These are phyloP conservation scores for Paelopatides confundens DNA, from an alignment of 53 echinoderm and acorn worm genomes.

Conservation along the genomic window DNA sequence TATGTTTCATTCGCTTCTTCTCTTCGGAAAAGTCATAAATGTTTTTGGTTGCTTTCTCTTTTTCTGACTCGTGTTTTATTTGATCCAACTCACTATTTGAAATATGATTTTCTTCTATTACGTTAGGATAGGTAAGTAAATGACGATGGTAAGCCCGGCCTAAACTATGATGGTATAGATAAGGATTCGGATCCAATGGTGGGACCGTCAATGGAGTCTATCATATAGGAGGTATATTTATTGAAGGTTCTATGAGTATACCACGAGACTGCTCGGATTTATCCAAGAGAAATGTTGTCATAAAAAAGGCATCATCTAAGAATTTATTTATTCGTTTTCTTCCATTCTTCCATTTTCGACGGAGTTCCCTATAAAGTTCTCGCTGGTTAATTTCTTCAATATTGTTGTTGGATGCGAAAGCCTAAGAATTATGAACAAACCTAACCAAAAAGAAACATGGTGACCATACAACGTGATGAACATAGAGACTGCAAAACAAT, in stretches of 20 bases:
- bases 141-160: background rate
- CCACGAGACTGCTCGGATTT: background rate
- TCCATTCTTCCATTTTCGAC: constrained; percentile 58
- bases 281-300: constrained; percentile 32
- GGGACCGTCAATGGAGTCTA: background rate
- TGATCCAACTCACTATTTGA: background rate
- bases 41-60: background rate
- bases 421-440: background rate
- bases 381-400: background rate
- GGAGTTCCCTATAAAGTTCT: constrained; percentile 4
- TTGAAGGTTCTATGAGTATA: background rate
- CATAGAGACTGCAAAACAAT: no score
- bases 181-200: background rate
- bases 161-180: constrained; percentile 2
- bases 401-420: background rate
- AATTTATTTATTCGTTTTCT: constrained; percentile 53
- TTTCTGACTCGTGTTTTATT: background rate
- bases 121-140: background rate
- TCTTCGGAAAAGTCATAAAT: no score
- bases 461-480: no score
- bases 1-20: background rate
- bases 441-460: no score
- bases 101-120: background rate
- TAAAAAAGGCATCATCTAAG: constrained; percentile 55
- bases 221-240: background rate